Conservation (phyloP, 2,113 vertebrate genomes). For the Indicator indicator region DNA sequence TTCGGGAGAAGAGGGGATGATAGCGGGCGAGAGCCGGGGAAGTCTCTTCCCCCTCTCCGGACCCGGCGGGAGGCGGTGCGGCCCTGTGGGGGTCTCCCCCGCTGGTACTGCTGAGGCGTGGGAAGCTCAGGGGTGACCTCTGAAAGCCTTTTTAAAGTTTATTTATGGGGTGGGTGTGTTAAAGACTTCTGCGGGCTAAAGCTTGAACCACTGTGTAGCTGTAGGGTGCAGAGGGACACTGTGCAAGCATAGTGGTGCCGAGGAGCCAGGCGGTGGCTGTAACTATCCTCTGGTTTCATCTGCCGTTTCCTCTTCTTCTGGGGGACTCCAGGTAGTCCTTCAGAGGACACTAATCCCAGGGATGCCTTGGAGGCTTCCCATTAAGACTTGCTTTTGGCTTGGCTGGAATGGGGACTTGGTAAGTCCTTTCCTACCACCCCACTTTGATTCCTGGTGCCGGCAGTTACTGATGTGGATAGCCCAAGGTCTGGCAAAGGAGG, state of each 20-base stretch:
- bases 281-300: rapidly evolving
- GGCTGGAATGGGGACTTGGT: not conserved
- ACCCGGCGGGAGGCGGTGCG: not conserved
- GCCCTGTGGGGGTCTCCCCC: rapidly evolving
- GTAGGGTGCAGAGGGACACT: rapidly evolving
- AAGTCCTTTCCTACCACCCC: rapidly evolving
- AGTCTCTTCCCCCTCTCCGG: not conserved
- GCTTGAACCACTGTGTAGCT: not conserved
- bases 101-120: rapidly evolving
- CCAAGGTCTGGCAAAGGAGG: not conserved
- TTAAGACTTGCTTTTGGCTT: not conserved
- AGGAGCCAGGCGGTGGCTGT: not conserved
- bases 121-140: rapidly evolving
- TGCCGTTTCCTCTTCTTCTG: rapidly evolving
- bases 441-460: rapidly evolving
- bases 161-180: rapidly evolving
- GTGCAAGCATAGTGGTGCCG: rapidly evolving
- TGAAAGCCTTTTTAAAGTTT: not conserved
- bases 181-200: rapidly evolving
- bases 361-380: not conserved
- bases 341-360: rapidly evolving
- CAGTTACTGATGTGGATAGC: rapidly evolving
- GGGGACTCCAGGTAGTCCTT: rapidly evolving
- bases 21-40: rapidly evolving
- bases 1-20: no score